Conservation (phyloP, 2,888 invertebrate genomes). For the Melanchra persicariae region DNA sequence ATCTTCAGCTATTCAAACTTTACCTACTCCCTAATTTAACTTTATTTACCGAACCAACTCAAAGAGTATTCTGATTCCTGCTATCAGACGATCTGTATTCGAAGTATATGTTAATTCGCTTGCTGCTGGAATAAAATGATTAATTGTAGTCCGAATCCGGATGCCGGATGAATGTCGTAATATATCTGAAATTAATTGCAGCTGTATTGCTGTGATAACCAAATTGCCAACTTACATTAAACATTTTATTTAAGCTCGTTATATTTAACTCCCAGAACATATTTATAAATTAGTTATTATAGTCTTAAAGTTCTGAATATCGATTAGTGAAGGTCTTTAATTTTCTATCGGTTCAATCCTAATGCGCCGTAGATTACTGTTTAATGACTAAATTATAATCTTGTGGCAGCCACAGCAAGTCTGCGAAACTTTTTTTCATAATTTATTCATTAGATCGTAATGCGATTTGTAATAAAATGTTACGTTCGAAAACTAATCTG, state of each 20-base stretch:
- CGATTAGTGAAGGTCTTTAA: neutral
- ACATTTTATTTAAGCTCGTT: slow-evolving; percentile 16
- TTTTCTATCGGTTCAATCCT: neutral
- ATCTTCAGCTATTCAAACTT: slow-evolving; percentile 54
- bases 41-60: slow-evolving; percentile 45
- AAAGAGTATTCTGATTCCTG: slow-evolving; percentile 33
- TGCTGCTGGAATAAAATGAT: slow-evolving; percentile 52
- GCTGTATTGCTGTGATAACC: slow-evolving; percentile 53
- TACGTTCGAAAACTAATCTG: slow-evolving; percentile 12
- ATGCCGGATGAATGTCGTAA: slow-evolving; percentile 45
- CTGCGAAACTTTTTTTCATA: slow-evolving; percentile 25
- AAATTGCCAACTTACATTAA: slow-evolving; percentile 38
- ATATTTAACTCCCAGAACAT: neutral
- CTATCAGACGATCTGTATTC: slow-evolving; percentile 37
- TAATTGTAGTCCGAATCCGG: slow-evolving; percentile 44
- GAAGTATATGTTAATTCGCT: slow-evolving; percentile 56
- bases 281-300: neutral
- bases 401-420: slow-evolving; percentile 15
- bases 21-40: slow-evolving; percentile 48
- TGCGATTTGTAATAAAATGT: slow-evolving; percentile 20
- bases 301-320: slow-evolving; percentile 7
- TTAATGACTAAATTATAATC: slow-evolving; percentile 22
- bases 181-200: slow-evolving; percentile 55
- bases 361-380: slow-evolving; percentile 3
- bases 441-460: slow-evolving; percentile 41